Conservation (phyloP, 2,113 vertebrate species). For the Tychaedon coryphoeus region DNA sequence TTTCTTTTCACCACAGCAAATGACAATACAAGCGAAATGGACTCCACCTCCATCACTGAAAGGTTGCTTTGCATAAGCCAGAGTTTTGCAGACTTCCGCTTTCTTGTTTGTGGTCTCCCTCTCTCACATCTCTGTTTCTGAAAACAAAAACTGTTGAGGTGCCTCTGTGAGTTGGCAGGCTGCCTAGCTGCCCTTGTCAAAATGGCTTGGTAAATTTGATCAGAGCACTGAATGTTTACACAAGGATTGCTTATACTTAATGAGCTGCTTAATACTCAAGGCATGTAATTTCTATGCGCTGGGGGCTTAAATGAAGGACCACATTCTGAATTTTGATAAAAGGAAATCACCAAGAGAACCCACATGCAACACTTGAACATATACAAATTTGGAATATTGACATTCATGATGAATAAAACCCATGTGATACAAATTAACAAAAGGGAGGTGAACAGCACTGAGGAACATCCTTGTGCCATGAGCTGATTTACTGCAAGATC, state of each 20-base stretch:
- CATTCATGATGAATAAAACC: background rate
- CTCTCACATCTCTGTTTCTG: background rate
- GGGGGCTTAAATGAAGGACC: background rate
- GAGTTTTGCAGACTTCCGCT: background rate
- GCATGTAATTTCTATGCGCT: background rate
- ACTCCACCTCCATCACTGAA: background rate
- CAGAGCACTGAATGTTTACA: background rate
- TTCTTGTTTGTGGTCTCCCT: background rate
- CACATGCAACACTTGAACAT: background rate
- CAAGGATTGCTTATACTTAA: background rate
- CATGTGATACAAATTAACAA: background rate
- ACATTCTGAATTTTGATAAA: background rate
- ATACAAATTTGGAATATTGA: background rate
- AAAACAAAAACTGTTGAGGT: background rate
- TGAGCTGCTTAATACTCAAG: background rate
- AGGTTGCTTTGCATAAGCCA: background rate
- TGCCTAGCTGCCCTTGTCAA: background rate
- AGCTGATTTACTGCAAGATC: background rate
- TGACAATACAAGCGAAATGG: rapidly evolving
- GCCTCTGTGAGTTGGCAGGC: background rate
- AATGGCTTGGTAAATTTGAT: background rate
- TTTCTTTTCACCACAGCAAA: background rate
- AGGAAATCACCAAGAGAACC: background rate
- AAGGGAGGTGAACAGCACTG: background rate
- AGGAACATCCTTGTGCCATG: background rate